Evolutionary conservation across 2,888 invertebrate species (phyloP).

Genomic region (Sepiola atlantica): DNA sequence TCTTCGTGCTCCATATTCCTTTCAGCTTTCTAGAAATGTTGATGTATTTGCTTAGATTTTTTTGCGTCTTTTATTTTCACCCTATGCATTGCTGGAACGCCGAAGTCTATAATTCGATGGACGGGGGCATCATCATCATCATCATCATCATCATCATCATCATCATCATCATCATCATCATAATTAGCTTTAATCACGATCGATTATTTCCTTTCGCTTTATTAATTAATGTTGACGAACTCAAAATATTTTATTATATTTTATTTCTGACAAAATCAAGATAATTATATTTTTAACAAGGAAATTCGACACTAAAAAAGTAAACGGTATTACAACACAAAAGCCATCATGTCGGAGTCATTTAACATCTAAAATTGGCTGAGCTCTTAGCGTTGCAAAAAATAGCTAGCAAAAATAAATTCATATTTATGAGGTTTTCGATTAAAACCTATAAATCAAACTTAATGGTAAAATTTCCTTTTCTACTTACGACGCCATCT

Average conservation of each 20-base stretch:
- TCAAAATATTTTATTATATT: neutral
- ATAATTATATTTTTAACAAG: neutral
- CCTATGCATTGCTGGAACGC: too few species aligned
- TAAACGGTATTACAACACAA: neutral
- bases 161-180: too few species aligned
- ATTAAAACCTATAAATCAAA: neutral
- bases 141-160: too few species aligned
- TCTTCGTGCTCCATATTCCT: too few species aligned
- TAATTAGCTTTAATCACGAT: neutral
- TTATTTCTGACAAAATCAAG: neutral
- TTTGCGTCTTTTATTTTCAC: too few species aligned
- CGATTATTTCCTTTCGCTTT: neutral
- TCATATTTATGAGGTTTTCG: neutral
- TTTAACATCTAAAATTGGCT: neutral
- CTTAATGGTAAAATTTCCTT: neutral
- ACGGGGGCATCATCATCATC: too few species aligned
- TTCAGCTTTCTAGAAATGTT: too few species aligned
- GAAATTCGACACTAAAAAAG: neutral
- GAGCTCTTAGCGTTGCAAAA: neutral
- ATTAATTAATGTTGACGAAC: neutral
- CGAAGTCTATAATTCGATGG: too few species aligned
- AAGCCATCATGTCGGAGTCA: neutral
- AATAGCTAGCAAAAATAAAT: neutral
- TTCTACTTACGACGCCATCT: neutral
- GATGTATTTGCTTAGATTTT: too few species aligned